Base-by-base conservation (phyloP, 2,113 vertebrate genomes). In the Hippocampus barbouri region DNA sequence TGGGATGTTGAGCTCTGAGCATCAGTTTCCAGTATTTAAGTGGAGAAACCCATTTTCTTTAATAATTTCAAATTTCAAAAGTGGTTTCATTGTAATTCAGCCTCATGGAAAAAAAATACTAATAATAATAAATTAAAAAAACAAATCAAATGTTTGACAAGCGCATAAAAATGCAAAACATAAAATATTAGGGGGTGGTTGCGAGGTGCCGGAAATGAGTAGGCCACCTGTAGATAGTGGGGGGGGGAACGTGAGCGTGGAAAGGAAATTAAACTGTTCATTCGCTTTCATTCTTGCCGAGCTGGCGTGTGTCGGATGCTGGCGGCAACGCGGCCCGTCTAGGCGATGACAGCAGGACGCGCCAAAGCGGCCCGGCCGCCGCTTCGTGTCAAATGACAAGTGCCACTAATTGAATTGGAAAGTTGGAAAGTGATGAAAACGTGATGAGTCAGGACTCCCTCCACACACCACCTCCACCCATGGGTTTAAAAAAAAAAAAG, bases 371-470 rank as follows among this genome's bases (percentile, higher is more conserved):
- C 64, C 21, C 62, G 14, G 59, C 38, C 41, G 41, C 11, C n/a
- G 64, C 64, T 3, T 10, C 47, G 64, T 47, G 64, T 47, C 64
- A 47, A 47, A 43, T 66, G 64, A 66, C 34, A 66, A 66, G 14
- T 16, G 23, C n/a, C n/a, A 45, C 41, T 66, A 47, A 66, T 66
- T 47, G 41, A 66, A 66, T 66, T 66, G 43, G n/a, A 47, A 43
- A 65, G 62, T 65, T 65, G 62, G 40, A 65, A 47, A 66, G 41
- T 66, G 14, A 66, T 66, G 64, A 66, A 27, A 66, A 66, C 64
- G 21, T 14, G 5, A 66, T 27, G 64, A 66, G 41, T 66, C 64
- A 66, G 47, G 64, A 47, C 64, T 23, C 43, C 23, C 63, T 15
- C 40, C 63, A 9, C 1, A 9, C 61, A 8, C 34, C 34, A 2